Percentiles rank a stretch among this genome's conserved stretches.
Conservation (phyloP, 2,888 invertebrate species). For the Scaptomyza caliginosa region DNA sequence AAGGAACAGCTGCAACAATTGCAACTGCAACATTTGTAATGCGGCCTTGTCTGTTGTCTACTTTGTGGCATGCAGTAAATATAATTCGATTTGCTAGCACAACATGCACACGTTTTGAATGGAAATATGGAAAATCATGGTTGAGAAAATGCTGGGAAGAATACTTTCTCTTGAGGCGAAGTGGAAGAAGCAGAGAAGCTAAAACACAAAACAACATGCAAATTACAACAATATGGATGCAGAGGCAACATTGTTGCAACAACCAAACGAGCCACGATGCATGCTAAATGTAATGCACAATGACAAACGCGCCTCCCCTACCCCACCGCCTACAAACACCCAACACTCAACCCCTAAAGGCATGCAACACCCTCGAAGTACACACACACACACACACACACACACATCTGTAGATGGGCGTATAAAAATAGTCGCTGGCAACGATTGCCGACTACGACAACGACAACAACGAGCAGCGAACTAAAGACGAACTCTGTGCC, state of each 20-base stretch:
- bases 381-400: slow-evolving; percentile 18
- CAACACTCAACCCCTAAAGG: slow-evolving; percentile 33
- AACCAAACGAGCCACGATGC: slow-evolving; percentile 61
- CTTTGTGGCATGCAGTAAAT: slow-evolving; percentile 73
- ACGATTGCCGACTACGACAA: slow-evolving; percentile 44
- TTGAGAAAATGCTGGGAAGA: slow-evolving; percentile 1
- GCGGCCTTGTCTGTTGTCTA: slow-evolving; percentile 59
- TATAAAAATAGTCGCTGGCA: slow-evolving; percentile 73
- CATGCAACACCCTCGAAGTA: slow-evolving; percentile 41
- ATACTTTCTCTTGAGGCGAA: slow-evolving; percentile 19
- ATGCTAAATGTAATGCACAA: slow-evolving; percentile 74
- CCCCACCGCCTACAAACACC: neutral
- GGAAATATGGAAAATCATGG: slow-evolving; percentile 59
- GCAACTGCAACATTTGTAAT: slow-evolving; percentile 29
- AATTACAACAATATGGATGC: slow-evolving; percentile 65
- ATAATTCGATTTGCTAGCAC: slow-evolving; percentile 71
- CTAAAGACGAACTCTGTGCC: slow-evolving; percentile 51
- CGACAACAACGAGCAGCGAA: slow-evolving; percentile 58
- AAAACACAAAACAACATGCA: slow-evolving; percentile 52
- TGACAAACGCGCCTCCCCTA: slow-evolving; percentile 58
- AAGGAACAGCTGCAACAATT: neutral
- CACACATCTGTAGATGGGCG: slow-evolving; percentile 24
- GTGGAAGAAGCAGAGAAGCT: slow-evolving; percentile 22
- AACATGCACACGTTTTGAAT: slow-evolving; percentile 59
- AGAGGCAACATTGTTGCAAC: slow-evolving; percentile 67